These are phyloP conservation scores for Phoeniculus purpureus DNA, from an alignment of 2,797 vertebrate species.

Conservation along the genomic window DNA sequence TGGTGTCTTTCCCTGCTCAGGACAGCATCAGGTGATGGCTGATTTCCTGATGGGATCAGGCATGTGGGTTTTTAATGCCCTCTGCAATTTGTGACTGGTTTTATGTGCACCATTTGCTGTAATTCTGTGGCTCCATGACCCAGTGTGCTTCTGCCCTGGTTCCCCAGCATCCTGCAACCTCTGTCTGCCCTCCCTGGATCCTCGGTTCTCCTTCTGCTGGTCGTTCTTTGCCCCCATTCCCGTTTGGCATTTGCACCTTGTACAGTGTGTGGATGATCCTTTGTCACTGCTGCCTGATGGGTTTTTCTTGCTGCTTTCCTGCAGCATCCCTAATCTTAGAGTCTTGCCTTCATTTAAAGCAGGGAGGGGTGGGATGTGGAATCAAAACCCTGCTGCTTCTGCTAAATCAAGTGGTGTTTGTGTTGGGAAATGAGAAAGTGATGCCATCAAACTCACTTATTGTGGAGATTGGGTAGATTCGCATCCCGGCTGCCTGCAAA, in stretches of 20 bases:
- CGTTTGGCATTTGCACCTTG: background rate
- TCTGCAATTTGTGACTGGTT: background rate
- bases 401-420: slow-evolving; percentile 66
- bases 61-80: slow-evolving; percentile 39
- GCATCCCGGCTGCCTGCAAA: background rate
- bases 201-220: background rate
- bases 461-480: background rate
- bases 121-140: slow-evolving; percentile 9
- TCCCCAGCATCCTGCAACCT: background rate
- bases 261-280: slow-evolving; percentile 26
- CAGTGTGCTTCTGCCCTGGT: background rate
- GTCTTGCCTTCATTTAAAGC: slow-evolving; percentile 6
- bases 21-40: slow-evolving; percentile 34
- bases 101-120: slow-evolving; percentile 45
- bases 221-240: background rate
- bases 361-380: background rate
- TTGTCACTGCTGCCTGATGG: slow-evolving; percentile 32
- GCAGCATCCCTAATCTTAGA: slow-evolving; percentile 42
- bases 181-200: background rate
- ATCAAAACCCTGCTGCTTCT: slow-evolving; percentile 53
- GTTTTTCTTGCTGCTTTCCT: slow-evolving; percentile 39
- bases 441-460: slow-evolving; percentile 63
- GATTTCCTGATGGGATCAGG: slow-evolving; percentile 38
- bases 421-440: slow-evolving; percentile 60
- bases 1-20: background rate